A percentile compares a stretch with the other conserved stretches of the same genome.
These are phyloP conservation scores for Pantherophis guttatus DNA, from an alignment of 2,113 vertebrate species.

Conservation along the genomic window DNA sequence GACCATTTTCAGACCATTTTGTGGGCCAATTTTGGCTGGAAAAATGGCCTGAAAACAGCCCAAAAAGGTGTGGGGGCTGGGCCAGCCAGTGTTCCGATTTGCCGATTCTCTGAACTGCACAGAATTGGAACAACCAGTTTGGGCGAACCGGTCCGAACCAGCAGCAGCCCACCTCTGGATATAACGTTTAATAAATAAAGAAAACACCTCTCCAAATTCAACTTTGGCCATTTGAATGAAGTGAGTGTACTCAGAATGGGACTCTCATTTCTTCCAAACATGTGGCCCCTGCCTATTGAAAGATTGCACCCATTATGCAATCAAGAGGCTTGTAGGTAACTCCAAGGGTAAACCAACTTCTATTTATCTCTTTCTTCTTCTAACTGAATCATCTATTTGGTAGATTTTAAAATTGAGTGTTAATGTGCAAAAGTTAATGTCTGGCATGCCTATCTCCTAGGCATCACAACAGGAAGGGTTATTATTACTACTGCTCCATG, in stretches of 20 bases:
- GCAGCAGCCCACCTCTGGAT: too few species aligned
- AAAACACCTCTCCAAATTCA: not conserved
- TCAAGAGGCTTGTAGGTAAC: not conserved
- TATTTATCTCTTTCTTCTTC: not conserved
- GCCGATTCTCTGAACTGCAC: too few species aligned
- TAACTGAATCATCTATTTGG: not conserved
- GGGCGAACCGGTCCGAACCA: too few species aligned
- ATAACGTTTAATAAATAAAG: not conserved
- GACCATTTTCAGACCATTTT: too few species aligned
- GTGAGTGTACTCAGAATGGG: not conserved
- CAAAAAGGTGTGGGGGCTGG: too few species aligned
- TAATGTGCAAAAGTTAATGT: not conserved
- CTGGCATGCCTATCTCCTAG: not conserved
- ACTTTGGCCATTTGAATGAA: not conserved
- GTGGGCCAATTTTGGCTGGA: too few species aligned
- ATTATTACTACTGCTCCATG: not conserved
- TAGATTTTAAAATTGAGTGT: not conserved
- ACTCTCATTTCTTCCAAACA: not conserved
- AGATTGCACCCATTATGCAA: not conserved
- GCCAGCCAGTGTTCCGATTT: too few species aligned
- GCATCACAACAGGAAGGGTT: not conserved
- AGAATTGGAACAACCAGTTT: too few species aligned
- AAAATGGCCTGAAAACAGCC: too few species aligned
- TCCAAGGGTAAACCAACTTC: not conserved
- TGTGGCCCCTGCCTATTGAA: not conserved